A percentile compares a stretch with the other conserved stretches of the same genome.
Evolutionary conservation across 2,888 invertebrate species (phyloP).

Genomic region (Argyresthia goedartella): DNA sequence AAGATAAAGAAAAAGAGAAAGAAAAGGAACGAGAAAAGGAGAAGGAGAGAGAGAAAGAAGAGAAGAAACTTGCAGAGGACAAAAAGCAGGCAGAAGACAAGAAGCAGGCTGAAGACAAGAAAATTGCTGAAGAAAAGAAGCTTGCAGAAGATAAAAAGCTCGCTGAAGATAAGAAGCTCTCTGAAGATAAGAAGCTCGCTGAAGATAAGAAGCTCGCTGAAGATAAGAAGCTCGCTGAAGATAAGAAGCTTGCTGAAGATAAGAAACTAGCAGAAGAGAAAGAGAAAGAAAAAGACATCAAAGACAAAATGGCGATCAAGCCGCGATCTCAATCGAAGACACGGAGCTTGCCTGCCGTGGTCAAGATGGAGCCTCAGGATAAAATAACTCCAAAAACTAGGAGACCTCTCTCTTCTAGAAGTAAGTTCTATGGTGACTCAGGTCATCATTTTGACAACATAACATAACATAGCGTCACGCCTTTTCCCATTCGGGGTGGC

Average conservation of each 20-base stretch:
- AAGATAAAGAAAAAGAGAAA: slow-evolving; percentile 25
- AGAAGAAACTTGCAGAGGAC: slow-evolving; percentile 21
- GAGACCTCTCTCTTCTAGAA: slow-evolving; percentile 43
- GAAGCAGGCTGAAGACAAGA: slow-evolving; percentile 17
- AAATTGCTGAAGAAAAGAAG: slow-evolving; percentile 23
- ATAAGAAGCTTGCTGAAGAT: slow-evolving; percentile 18
- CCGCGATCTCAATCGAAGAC: slow-evolving; percentile 53
- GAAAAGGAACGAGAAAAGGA: slow-evolving; percentile 28
- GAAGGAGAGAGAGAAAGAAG: slow-evolving; percentile 25
- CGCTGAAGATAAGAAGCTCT: slow-evolving; percentile 20
- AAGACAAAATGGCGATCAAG: slow-evolving; percentile 29
- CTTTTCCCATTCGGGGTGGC: too few species aligned
- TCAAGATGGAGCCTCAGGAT: slow-evolving; percentile 37
- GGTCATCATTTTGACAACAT: background rate
- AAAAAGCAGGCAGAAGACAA: slow-evolving; percentile 18
- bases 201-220: slow-evolving; percentile 19
- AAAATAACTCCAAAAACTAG: slow-evolving; percentile 43
- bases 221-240: slow-evolving; percentile 19
- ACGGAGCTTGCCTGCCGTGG: slow-evolving; percentile 31
- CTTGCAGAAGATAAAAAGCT: slow-evolving; percentile 3
- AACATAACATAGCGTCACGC: too few species aligned
- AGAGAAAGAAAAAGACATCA: slow-evolving; percentile 20
- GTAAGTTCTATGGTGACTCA: slow-evolving; percentile 23
- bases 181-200: slow-evolving; percentile 14
- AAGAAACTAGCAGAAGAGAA: slow-evolving; percentile 8